Base-by-base conservation (phyloP, 1,140 invertebrate genomes). In the Ceratitis capitata region DNA sequence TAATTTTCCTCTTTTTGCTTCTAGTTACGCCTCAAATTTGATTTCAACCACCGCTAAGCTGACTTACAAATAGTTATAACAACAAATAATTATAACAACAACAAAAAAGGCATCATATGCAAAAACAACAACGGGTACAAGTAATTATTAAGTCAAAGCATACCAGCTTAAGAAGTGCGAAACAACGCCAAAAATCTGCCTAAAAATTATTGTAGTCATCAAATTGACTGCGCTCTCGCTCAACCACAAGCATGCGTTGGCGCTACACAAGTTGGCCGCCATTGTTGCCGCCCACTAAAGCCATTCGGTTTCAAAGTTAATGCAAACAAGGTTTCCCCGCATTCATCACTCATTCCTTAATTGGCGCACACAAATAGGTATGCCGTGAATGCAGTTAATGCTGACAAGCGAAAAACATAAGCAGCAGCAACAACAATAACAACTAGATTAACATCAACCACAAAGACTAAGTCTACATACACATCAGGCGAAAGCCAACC, bases 291-390 rank as follows among this genome's bases (percentile, higher is more conserved):
- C 42, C 12, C 9, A 45, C 10, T 19, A 45, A 45, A 9, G 39
- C 29, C 32, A 23, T 45, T 23, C 39, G 69, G 69, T 78, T 78
- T 78, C 69, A 78, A 78, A 78, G n/a, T n/a, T 45, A 12, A 78
- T 78, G 69, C 39, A 45, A 42, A 39, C 45, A 78, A 78, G 39
- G 39, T 78, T 78, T 78, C 10, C n/a, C n/a, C 10, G 16, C 39
- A 45, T 16, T 39, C 69, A 45, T 39, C 23, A 14, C 45, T 39
- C 69, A 45, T 39, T 45, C 19, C 45, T 78, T 78, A 78, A 78
- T 45, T 23, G n/a, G 23, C 39, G 35, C 42, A 47, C 69, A 78
- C 39, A 45, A 42, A 45, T 10, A 10, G n/a, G n/a, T 45, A 78
- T 78, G 69, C 69, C 69, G 16, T 47, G 39, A 78, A 45, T 45